These are phyloP conservation scores for Anastrepha ludens DNA, from an alignment of 1,140 invertebrate species.

Conservation along the genomic window DNA sequence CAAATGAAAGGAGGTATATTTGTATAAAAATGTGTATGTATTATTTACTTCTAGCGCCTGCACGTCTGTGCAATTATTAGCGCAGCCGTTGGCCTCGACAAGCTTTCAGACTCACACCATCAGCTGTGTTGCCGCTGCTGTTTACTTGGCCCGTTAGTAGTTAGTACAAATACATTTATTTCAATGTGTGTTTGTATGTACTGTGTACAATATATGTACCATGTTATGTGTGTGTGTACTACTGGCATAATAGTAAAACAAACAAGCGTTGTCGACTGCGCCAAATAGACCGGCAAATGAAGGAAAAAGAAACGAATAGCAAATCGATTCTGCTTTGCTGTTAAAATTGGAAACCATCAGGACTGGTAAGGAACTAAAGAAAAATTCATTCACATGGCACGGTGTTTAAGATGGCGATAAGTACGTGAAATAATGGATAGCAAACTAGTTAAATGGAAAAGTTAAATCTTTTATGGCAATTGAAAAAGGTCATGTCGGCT, in stretches of 20 bases:
- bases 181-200: neutral
- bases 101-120: neutral
- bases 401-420: too few species aligned
- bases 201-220: neutral
- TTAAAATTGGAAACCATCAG: neutral
- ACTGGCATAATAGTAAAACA: neutral
- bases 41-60: neutral
- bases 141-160: neutral
- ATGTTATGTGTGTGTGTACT: too few species aligned
- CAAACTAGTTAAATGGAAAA: too few species aligned
- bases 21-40: neutral
- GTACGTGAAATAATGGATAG: too few species aligned
- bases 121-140: neutral
- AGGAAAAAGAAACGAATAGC: neutral
- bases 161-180: neutral
- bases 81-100: neutral
- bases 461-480: too few species aligned
- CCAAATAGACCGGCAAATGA: conserved; percentile 19
- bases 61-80: conserved; percentile 3
- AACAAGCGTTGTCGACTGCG: neutral
- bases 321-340: neutral
- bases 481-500: too few species aligned
- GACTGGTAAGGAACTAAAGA: neutral
- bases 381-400: neutral
- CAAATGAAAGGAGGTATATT: neutral